Conservation (phyloP, 2,113 vertebrate species). For the Balaeniceps rex region DNA sequence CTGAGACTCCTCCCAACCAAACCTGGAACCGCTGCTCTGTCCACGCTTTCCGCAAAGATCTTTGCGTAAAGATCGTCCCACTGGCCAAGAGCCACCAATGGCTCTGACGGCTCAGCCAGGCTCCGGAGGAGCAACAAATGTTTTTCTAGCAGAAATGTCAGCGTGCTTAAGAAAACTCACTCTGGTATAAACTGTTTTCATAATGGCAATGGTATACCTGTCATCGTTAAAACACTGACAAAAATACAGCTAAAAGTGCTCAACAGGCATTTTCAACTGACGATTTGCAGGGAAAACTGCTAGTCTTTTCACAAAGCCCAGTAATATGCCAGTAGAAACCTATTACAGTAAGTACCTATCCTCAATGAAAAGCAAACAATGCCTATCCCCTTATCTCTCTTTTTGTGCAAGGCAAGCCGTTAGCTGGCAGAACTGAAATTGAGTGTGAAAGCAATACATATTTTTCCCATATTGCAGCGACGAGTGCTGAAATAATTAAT, state of each 20-base stretch:
- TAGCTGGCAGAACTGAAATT: neutral
- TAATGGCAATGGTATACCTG: neutral
- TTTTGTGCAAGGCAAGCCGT: neutral
- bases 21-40: neutral
- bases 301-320: neutral
- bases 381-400: neutral
- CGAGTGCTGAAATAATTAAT: neutral
- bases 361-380: neutral
- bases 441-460: neutral
- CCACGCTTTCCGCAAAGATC: neutral
- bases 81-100: neutral
- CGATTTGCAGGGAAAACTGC: neutral
- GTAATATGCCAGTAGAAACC: neutral
- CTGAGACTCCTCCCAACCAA: neutral
- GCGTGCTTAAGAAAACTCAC: neutral
- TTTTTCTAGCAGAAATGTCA: neutral
- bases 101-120: neutral
- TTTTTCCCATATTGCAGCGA: neutral
- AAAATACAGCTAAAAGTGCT: neutral
- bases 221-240: neutral
- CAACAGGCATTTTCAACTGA: neutral
- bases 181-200: neutral
- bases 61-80: rapidly evolving
- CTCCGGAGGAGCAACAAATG: neutral
- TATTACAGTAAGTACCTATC: neutral